Evolutionary conservation across 2,113 vertebrate species (phyloP).

Genomic region (Corvus moneduloides): DNA sequence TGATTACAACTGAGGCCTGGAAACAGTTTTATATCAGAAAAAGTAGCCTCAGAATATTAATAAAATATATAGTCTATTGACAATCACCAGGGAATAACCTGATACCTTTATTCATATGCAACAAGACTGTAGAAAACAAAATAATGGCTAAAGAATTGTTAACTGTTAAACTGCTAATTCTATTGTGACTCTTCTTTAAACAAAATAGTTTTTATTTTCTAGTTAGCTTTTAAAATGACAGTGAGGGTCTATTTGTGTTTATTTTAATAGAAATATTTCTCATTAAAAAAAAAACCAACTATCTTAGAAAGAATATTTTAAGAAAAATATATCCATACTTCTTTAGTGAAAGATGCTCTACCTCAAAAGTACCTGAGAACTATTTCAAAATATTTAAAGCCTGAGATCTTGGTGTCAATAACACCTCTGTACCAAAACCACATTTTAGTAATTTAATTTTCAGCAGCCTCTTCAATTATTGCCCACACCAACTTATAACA

Average conservation of each 20-base stretch:
- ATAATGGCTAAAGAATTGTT: neutral
- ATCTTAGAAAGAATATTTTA: neutral
- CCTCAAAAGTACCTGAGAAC: neutral
- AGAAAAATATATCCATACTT: neutral
- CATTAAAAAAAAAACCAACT: neutral
- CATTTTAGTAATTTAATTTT: neutral
- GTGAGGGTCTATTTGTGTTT: neutral
- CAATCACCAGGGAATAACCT: neutral
- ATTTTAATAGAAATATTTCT: neutral
- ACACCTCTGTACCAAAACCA: neutral
- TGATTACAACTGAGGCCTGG: neutral
- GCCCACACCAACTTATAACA: accelerated
- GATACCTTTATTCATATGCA: neutral
- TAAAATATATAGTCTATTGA: neutral
- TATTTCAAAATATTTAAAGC: neutral
- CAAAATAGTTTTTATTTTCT: neutral
- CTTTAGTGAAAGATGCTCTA: neutral
- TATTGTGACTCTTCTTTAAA: neutral
- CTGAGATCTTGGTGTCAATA: neutral
- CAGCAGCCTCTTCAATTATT: neutral
- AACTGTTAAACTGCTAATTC: neutral
- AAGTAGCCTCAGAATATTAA: neutral
- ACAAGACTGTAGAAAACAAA: neutral
- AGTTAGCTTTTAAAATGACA: neutral
- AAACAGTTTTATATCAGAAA: neutral